Percentiles rank a stretch among this genome's conserved stretches.
Evolutionary conservation across 2,113 vertebrate species (phyloP).

Genomic region (Phylloscopus trochiloides): DNA sequence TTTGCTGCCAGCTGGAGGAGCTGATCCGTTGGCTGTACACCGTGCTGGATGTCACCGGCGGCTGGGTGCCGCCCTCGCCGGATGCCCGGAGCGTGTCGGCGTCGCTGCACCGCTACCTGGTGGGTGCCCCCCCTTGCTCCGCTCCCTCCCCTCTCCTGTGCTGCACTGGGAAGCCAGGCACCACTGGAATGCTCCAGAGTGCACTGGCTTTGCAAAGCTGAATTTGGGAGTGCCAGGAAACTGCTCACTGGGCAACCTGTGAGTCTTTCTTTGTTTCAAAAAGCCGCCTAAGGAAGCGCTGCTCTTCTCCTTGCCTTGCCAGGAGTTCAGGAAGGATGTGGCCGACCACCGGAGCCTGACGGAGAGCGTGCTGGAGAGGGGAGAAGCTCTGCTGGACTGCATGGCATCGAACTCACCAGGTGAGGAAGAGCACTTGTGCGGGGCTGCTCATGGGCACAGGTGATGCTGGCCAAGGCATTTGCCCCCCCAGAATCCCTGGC

Average conservation of each 20-base stretch:
- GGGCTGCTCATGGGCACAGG: neutral
- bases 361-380: conserved; percentile 78
- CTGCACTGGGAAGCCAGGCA: neutral
- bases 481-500: neutral
- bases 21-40: conserved; percentile 84
- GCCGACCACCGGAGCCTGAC: conserved; percentile 79
- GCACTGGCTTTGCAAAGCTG: neutral
- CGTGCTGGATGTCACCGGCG: conserved; percentile 68
- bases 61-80: conserved; percentile 61
- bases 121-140: conserved; percentile 29
- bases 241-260: no score
- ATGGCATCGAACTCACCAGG: conserved; percentile 82
- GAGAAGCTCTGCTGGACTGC: conserved; percentile 82
- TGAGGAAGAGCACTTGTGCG: conserved; percentile 26
- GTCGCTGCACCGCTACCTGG: conserved; percentile 83
- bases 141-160: neutral
- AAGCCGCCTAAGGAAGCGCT: accelerated
- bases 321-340: conserved; percentile 87
- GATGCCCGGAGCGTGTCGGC: conserved; percentile 70
- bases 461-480: neutral
- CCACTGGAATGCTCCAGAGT: neutral
- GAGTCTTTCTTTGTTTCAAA: neutral
- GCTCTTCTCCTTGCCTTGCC: neutral
- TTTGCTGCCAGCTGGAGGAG: conserved; percentile 86
- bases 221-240: neutral